Evolutionary conservation across 2,113 vertebrate genomes (phyloP).

Genomic region (Trinectes maculatus): DNA sequence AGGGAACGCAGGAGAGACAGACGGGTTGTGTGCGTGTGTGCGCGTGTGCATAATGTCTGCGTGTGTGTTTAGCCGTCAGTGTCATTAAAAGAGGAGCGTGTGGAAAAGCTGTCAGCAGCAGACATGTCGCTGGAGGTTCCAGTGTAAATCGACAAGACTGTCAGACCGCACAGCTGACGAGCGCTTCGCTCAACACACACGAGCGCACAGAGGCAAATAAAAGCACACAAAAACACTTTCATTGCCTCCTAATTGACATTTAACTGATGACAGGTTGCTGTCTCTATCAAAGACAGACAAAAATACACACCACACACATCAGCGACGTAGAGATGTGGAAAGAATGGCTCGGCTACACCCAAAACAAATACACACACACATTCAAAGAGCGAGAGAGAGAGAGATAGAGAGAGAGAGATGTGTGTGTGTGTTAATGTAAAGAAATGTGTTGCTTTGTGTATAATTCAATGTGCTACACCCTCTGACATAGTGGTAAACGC

Average conservation of each 20-base stretch:
- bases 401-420: constrained; percentile 11
- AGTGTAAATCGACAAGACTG: constrained; percentile 69
- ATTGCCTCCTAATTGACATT: constrained; percentile 70
- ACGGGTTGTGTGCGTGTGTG: constrained; percentile 30
- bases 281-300: constrained; percentile 53
- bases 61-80: constrained; percentile 59
- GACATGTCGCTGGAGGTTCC: constrained; percentile 66
- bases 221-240: constrained; percentile 34
- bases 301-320: constrained; percentile 59
- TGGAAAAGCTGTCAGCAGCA: constrained; percentile 76
- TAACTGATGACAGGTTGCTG: constrained; percentile 67
- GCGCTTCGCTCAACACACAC: constrained; percentile 46
- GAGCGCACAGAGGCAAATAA: constrained; percentile 29
- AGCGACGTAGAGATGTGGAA: constrained; percentile 41
- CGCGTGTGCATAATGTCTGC: constrained; percentile 21
- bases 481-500: constrained; percentile 51
- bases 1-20: constrained; percentile 26
- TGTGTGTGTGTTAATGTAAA: constrained; percentile 36
- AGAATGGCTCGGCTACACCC: constrained; percentile 51
- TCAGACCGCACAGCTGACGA: constrained; percentile 69
- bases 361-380: constrained; percentile 43
- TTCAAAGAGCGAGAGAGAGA: too few species aligned
- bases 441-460: constrained; percentile 21
- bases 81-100: constrained; percentile 66
- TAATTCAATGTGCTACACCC: constrained; percentile 48